These are phyloP conservation scores for Tetramorium bicarinatum DNA, from an alignment of 2,888 invertebrate genomes.

Conservation along the genomic window DNA sequence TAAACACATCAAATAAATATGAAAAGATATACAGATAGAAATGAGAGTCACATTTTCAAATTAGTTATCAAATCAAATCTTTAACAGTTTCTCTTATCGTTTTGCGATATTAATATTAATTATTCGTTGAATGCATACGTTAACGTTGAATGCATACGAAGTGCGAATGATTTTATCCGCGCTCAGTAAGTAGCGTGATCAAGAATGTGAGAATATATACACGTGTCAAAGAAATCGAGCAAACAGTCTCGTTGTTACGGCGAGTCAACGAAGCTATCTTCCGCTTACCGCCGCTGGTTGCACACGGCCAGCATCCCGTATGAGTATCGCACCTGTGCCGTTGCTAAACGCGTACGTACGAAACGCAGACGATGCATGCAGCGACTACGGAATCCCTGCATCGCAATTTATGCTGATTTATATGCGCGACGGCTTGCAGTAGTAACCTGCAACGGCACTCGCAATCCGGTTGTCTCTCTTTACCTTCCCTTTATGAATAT, in stretches of 20 bases:
- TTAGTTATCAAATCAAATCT: not conserved
- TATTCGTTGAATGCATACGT: not conserved
- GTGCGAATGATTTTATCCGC: not conserved
- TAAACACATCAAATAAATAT: not conserved
- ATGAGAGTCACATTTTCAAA: not conserved
- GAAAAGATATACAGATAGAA: not conserved
- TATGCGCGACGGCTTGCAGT: conserved; percentile 79
- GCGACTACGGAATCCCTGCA: conserved; percentile 80
- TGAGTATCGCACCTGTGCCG: conserved; percentile 49
- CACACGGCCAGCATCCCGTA: conserved; percentile 40
- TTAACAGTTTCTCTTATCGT: not conserved
- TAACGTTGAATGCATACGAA: not conserved
- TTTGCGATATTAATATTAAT: not conserved
- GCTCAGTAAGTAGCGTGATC: not conserved
- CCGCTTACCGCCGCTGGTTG: conserved; percentile 11
- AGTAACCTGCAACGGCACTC: conserved; percentile 60
- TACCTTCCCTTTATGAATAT: no score
- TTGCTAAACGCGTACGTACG: conserved; percentile 63
- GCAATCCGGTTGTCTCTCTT: conserved; percentile 24
- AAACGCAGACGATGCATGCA: conserved; percentile 77
- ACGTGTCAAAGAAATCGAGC: not conserved
- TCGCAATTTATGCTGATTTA: conserved; percentile 85
- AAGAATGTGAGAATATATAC: not conserved
- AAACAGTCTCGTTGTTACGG: conserved; percentile 28
- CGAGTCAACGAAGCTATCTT: conserved; percentile 32